Conservation (phyloP, 2,888 invertebrate genomes). For the Nomada fabriciana region DNA sequence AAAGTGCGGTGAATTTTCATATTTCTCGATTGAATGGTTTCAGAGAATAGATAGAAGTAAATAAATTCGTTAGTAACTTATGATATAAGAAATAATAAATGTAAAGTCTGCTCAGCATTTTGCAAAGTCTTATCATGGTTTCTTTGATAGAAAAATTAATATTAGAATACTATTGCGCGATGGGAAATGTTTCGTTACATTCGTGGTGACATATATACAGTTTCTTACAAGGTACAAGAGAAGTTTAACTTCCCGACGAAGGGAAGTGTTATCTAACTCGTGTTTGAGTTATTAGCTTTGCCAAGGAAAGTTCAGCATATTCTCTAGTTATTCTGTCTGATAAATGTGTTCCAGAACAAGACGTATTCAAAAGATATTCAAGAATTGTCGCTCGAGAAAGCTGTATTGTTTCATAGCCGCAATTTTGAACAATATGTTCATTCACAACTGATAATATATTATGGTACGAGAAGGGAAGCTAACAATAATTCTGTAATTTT, state of each 20-base stretch:
- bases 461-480: neutral
- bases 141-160: no score
- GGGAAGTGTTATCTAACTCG: constrained; percentile 1
- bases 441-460: no score
- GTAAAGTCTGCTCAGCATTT: neutral
- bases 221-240: neutral
- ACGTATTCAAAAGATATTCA: neutral
- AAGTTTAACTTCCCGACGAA: neutral
- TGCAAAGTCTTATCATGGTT: no score
- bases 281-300: constrained; percentile 17
- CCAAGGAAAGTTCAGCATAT: neutral
- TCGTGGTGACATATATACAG: neutral
- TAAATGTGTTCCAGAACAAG: neutral
- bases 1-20: neutral
- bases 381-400: neutral
- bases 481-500: no score
- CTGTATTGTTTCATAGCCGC: neutral
- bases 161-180: no score
- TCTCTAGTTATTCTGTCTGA: neutral
- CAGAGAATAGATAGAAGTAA: neutral
- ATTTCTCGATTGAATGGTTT: neutral
- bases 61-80: no score
- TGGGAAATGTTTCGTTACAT: neutral
- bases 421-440: no score
- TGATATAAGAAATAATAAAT: no score